phyloP scores from a whole-genome alignment of 2,888 invertebrate genomes.

The Cetonia aurata region DNA sequence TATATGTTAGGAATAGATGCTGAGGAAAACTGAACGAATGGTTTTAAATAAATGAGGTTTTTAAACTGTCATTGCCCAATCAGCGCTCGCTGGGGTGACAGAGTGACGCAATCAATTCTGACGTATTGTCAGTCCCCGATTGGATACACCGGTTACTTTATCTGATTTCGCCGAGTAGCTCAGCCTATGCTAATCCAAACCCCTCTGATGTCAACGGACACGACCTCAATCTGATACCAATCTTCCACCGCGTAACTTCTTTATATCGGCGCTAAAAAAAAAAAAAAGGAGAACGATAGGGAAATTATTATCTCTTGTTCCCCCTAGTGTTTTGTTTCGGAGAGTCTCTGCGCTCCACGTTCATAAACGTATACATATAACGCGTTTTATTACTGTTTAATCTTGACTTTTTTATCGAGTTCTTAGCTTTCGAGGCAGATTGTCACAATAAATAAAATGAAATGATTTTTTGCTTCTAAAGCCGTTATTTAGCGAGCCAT shows the following conservation, averaged over 20 bases:
- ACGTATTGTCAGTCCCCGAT: constrained; percentile 54
- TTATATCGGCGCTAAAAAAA: constrained; percentile 42
- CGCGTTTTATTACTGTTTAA: constrained; percentile 22
- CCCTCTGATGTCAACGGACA: constrained; percentile 48
- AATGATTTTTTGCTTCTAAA: too few species aligned
- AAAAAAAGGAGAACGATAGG: constrained; percentile 40
- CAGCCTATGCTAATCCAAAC: constrained; percentile 53
- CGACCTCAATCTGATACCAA: constrained; percentile 50
- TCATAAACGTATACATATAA: neutral
- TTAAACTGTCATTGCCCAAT: constrained; percentile 49
- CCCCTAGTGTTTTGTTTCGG: constrained; percentile 15
- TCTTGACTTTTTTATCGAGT: constrained; percentile 29
- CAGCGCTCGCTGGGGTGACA: constrained; percentile 51
- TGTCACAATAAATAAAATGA: too few species aligned
- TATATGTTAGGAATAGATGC: neutral
- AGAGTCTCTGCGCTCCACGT: constrained; percentile 7
- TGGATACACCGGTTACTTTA: constrained; percentile 51
- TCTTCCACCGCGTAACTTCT: constrained; percentile 45
- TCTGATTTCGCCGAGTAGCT: constrained; percentile 52
- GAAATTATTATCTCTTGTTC: constrained; percentile 34
- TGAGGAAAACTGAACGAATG: neutral
- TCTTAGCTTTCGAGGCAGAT: neutral
- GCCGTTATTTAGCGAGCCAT: too few species aligned
- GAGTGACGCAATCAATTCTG: constrained; percentile 55
- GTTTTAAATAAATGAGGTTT: constrained; percentile 37